Base-by-base conservation (phyloP, 2,888 invertebrate genomes). In the Euzophera pinguis region DNA sequence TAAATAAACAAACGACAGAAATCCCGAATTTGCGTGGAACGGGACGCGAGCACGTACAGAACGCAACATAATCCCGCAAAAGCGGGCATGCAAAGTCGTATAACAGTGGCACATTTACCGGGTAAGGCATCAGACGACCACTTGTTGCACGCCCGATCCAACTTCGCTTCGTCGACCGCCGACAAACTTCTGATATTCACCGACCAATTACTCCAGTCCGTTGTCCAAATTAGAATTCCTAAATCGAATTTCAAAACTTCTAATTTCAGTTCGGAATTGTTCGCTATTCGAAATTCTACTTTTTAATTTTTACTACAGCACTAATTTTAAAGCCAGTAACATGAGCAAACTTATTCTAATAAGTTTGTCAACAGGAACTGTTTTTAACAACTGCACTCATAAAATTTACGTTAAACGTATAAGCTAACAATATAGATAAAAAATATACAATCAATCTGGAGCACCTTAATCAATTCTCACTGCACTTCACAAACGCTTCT, bases 21-120 rank as follows among this genome's bases (percentile, higher is more conserved):
- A 78, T 78, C 69, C 75, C 74, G 66, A 81, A 81, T 77, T 81
- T 70, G 66, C 69, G 58, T 63, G 64, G 58, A 61, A 57, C 56
- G 57, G 58, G 54, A 58, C 53, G 61, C 59, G 59, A 61, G 62
- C 71, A 72, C 71, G 69, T 68, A 69, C 69, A 63, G 63, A 69
- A 73, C 65, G 74, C 71, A 71, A 71, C 72, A 70, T 84, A 84
- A 84, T 84, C 83, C 81, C 69, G 75, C 71, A 64, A 68, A 73
- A 79, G 78, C 78, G 76, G 76, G 83, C 87, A 88, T 89, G 89
- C 89, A 88, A 86, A 86, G 73, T 76, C 74, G 79, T 81, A 75
- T 75, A 83, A 82, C 81, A 84, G 73, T 81, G 75, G 75, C 81
- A 84, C 84, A 83, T 79, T 89, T 89, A 90, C 89, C 89, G 80